Percentiles rank a stretch among this genome's conserved stretches.
phyloP scores from a whole-genome alignment of 2,888 invertebrate genomes.

The Hololepta plana region DNA sequence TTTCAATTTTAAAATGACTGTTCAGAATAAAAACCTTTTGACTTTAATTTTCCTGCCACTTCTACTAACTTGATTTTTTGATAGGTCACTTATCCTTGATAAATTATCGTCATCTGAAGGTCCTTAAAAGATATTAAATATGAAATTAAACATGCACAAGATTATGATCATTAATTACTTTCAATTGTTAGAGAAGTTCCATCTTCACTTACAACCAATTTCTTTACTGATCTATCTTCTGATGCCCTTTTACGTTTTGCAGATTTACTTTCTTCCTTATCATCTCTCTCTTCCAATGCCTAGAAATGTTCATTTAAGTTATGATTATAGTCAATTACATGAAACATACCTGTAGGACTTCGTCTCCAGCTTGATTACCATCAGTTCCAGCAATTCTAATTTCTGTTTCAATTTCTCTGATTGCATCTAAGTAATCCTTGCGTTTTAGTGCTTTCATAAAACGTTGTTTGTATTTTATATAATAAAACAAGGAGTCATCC shows the following conservation, averaged over 20 bases:
- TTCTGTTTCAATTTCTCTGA: slow-evolving; percentile 73
- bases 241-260: slow-evolving; percentile 1
- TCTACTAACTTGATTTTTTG: too few species aligned
- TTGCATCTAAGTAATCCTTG: slow-evolving; percentile 71
- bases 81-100: too few species aligned
- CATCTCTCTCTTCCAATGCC: not conserved
- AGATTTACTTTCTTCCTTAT: slow-evolving; percentile 3
- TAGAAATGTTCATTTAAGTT: not conserved
- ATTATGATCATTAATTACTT: not conserved
- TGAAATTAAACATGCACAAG: not conserved
- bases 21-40: too few species aligned
- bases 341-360: too few species aligned
- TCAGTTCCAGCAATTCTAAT: slow-evolving; percentile 25
- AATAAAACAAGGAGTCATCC: slow-evolving; percentile 71
- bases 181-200: too few species aligned
- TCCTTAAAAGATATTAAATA: too few species aligned
- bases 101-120: too few species aligned
- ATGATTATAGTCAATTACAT: not conserved
- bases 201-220: not conserved
- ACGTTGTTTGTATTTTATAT: slow-evolving; percentile 61
- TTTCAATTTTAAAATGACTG: too few species aligned
- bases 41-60: too few species aligned
- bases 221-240: slow-evolving; percentile 1
- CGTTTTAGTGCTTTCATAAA: slow-evolving; percentile 58
- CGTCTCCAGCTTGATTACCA: slow-evolving; percentile 14